Conservation (phyloP, 2,888 invertebrate genomes). For the Agriopis marginaria region DNA sequence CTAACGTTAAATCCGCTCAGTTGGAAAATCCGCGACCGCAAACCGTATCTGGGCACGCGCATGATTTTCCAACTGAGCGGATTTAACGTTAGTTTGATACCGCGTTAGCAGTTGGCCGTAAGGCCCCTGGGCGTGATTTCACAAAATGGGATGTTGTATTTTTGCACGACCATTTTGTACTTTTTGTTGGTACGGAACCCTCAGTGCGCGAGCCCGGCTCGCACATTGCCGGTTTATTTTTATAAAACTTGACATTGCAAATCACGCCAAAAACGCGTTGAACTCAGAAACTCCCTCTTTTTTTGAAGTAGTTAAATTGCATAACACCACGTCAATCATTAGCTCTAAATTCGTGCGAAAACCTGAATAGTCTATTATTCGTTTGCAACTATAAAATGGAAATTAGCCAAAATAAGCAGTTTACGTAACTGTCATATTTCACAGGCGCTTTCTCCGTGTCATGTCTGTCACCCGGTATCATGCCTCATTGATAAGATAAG, state of each 20-base stretch:
- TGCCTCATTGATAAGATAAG: too few relatives aligned
- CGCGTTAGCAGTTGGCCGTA: too few relatives aligned
- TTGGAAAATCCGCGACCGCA: too few relatives aligned
- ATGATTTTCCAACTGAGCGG: too few relatives aligned
- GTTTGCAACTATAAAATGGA: conserved; percentile 6
- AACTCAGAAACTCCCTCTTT: neutral
- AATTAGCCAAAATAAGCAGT: conserved; percentile 9
- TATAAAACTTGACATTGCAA: neutral
- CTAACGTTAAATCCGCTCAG: too few relatives aligned
- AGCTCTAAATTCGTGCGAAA: conserved; percentile 27
- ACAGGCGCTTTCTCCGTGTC: conserved; percentile 22
- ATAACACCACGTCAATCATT: conserved; percentile 8
- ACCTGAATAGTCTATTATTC: conserved; percentile 19
- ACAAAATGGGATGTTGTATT: too few relatives aligned
- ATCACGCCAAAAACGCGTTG: neutral
- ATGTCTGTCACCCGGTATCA: conserved; percentile 3
- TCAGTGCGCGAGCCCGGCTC: too few relatives aligned
- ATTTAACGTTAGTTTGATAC: too few relatives aligned
- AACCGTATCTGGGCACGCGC: too few relatives aligned
- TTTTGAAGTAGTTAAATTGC: neutral
- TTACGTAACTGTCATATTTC: conserved; percentile 30
- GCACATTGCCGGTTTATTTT: neutral
- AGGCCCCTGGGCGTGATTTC: too few relatives aligned
- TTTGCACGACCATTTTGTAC: too few relatives aligned
- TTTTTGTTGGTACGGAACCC: too few relatives aligned